Conservation (phyloP, 2,888 invertebrate species). For the Ashinkailepas kermadecensis region DNA sequence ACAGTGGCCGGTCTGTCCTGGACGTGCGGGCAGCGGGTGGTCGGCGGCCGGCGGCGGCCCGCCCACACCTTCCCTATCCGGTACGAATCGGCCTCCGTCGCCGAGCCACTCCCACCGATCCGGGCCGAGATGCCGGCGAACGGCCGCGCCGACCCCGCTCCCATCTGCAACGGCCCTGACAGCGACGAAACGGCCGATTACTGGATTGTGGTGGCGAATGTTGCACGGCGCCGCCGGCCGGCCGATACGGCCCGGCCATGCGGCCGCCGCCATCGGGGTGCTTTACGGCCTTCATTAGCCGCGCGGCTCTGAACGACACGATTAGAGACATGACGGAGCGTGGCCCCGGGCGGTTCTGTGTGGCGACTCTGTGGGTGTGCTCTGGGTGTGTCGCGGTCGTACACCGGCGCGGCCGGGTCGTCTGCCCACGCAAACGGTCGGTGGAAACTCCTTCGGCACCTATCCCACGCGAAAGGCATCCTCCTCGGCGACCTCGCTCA, state of each 20-base stretch:
- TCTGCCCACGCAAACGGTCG: not conserved
- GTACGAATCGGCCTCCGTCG: no score
- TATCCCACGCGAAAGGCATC: constrained; percentile 8
- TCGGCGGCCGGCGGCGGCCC: no score
- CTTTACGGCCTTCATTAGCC: not conserved
- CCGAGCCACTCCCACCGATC: no score
- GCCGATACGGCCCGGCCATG: not conserved
- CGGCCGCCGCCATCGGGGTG: not conserved
- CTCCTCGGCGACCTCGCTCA: not conserved
- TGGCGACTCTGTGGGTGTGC: not conserved
- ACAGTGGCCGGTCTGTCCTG: no score
- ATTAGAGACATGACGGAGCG: not conserved
- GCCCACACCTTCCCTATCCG: no score
- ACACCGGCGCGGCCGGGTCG: not conserved
- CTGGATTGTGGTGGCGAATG: not conserved
- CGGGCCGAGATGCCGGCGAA: no score
- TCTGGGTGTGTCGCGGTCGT: not conserved
- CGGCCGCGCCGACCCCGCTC: no score
- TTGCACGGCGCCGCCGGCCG: not conserved
- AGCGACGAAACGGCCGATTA: not conserved
- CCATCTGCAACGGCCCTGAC: not conserved
- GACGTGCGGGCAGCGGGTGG: no score
- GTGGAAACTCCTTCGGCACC: not conserved
- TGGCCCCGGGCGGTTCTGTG: not conserved
- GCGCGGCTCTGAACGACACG: not conserved